Conservation (phyloP, 92 coral and sea anemone genomes). For the Zoanthus solanderi region DNA sequence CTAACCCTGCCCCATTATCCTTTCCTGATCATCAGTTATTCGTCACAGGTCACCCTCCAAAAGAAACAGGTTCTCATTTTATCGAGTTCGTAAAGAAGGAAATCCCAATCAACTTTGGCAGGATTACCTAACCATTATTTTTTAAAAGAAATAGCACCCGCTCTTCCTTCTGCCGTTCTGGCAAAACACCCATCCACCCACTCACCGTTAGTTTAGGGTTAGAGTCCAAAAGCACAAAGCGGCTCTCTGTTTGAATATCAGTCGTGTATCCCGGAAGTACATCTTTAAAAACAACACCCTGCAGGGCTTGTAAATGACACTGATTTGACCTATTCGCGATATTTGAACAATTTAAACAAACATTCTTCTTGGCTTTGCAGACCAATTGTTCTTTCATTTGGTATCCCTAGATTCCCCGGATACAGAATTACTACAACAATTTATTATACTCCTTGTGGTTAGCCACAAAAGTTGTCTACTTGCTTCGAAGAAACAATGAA, state of each 20-base stretch:
- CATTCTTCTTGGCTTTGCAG: background rate
- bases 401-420: background rate
- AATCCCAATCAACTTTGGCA: too few species aligned
- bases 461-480: background rate
- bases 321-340: background rate
- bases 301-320: background rate
- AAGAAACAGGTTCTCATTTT: too few species aligned
- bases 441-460: conserved; percentile 4
- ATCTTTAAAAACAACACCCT: background rate
- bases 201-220: background rate
- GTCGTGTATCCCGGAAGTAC: background rate
- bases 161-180: too few species aligned
- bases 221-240: background rate
- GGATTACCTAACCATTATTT: too few species aligned
- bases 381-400: background rate
- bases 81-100: too few species aligned
- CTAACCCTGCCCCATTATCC: too few species aligned
- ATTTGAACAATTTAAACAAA: background rate
- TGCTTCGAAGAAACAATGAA: background rate
- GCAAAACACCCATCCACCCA: background rate
- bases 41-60: too few species aligned
- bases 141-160: too few species aligned
- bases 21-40: too few species aligned
- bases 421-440: background rate
- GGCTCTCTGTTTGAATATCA: background rate